Base-by-base conservation (phyloP, 2,797 vertebrate genomes). In the Leptoclinus maculatus region DNA sequence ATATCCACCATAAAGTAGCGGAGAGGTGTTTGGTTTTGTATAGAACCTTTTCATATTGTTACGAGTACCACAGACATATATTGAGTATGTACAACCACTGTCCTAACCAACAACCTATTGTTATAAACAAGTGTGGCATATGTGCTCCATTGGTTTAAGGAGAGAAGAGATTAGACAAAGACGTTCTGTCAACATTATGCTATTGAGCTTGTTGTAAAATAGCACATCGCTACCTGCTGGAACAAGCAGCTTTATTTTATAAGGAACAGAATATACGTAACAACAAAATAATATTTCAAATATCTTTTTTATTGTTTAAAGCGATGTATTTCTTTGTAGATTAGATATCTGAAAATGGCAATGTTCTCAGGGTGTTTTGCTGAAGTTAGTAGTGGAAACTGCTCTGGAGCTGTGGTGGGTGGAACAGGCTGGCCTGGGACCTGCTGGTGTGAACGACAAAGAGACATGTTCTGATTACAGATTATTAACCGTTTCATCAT, bases 361-460 rank as follows among this genome's bases (percentile, higher is more conserved):
- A 78, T 64, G 2, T 17, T 66, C 36, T 84, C 94, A 95, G 3
- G 85, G 79, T 39, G 91, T 93, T 21, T 74, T 87, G 53, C 62
- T 51, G 32, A 79, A 74, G 62, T 79, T 72, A 0, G 87, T 49
- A 43, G 91, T 87, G 63, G 91, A 91, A 49, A 63, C 13, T 0
- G 92, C 77, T 72, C 93, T 95, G 71, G 96, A 87, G 0, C 85
- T 84, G 38, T 62, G 83, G 32, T 79, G 81, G 58, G 69, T 60
- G 25, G 85, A 78, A 71, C 76, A 88, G 79, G 23, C 91, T 12
- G 92, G 77, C 83, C 95, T 95, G 68, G 95, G 89, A 87, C 91
- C 95, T 96, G 88, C 81, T 75, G 84, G 14, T 25, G 66, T 63
- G 66, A 19, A 90, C 56, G n/a, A 74, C 21, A 82, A 4, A 36